These are phyloP conservation scores for silkworm (Bombyx mori) DNA, from an alignment of 1,140 invertebrate species.

Conservation along the genomic window DNA sequence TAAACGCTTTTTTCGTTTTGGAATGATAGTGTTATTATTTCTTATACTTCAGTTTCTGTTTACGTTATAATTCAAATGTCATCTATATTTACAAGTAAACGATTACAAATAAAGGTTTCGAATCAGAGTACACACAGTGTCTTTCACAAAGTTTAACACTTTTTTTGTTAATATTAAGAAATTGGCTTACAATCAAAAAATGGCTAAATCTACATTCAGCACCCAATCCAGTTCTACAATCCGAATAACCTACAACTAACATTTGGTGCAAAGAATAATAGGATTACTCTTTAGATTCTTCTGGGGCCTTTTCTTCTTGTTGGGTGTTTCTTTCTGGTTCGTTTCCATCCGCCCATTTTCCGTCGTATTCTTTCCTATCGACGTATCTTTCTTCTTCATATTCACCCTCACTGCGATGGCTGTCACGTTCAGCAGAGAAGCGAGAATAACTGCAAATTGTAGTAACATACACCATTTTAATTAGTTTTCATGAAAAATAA, in stretches of 20 bases:
- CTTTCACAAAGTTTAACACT: no score
- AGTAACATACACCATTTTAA: neutral
- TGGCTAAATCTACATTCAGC: constrained; percentile 2
- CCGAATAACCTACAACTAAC: neutral
- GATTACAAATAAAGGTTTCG: no score
- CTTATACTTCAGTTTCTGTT: no score
- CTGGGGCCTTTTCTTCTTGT: constrained; percentile 46
- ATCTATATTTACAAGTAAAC: no score
- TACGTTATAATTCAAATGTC: no score
- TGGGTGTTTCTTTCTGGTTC: constrained; percentile 44
- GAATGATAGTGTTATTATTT: no score
- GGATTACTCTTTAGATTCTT: constrained; percentile 40
- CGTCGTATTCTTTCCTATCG: constrained; percentile 73
- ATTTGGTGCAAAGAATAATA: neutral
- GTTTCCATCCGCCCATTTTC: constrained; percentile 74
- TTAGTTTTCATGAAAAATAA: neutral
- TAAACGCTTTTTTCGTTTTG: no score
- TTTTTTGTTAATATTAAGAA: no score
- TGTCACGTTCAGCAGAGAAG: constrained; percentile 71
- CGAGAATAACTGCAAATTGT: constrained; percentile 48
- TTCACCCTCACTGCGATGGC: constrained; percentile 80
- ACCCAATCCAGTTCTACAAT: constrained; percentile 1
- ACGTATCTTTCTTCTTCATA: constrained; percentile 78
- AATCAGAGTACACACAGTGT: no score
- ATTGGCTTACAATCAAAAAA: neutral